Conservation (phyloP, 1,140 invertebrate species). For the Polypedilum pembai region DNA sequence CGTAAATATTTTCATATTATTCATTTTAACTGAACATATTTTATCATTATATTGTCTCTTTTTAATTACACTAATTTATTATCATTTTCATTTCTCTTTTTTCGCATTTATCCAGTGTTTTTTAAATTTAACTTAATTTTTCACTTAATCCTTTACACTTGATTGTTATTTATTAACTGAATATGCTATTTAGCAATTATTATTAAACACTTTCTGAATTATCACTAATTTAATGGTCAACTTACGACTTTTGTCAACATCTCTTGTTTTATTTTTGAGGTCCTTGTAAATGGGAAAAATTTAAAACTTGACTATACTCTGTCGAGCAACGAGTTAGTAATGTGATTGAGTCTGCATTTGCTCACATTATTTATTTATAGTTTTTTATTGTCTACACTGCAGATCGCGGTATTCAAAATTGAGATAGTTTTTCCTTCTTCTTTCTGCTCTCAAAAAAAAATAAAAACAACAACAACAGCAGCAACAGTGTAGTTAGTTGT, state of each 20-base stretch:
- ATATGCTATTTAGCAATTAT: neutral
- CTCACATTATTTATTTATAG: neutral
- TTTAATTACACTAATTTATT: too few relatives aligned
- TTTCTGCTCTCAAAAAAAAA: neutral
- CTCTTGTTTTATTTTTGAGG: neutral
- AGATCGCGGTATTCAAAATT: neutral
- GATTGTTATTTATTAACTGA: neutral
- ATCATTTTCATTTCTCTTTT: neutral
- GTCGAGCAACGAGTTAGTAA: neutral
- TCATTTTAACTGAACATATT: too few relatives aligned
- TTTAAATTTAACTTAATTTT: neutral
- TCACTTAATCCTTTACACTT: neutral
- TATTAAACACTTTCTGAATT: neutral
- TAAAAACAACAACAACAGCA: neutral
- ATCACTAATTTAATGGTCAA: neutral
- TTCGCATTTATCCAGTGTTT: neutral
- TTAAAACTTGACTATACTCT: neutral
- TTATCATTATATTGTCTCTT: too few relatives aligned
- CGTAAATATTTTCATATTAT: too few relatives aligned
- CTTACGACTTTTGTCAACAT: constrained; percentile 17
- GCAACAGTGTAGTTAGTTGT: neutral
- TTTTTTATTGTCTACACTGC: neutral
- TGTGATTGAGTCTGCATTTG: neutral
- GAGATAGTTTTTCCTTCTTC: constrained; percentile 17
- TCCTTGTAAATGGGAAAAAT: constrained; percentile 1